phyloP scores from a whole-genome alignment of 2,888 invertebrate species.

The Microdon myrmicae region DNA sequence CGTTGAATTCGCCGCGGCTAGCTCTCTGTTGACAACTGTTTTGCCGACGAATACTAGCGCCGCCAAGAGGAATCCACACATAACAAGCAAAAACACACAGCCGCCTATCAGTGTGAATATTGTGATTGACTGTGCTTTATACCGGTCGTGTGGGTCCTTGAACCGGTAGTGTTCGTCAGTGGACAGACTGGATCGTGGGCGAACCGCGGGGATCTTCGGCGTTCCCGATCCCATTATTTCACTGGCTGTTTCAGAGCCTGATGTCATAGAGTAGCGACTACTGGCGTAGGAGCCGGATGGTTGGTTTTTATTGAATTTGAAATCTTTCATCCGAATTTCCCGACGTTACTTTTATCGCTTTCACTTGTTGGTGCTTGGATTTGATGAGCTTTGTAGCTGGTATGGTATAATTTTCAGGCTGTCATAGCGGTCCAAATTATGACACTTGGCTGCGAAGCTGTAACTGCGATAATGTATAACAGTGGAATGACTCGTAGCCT shows the following conservation, averaged over 20 bases:
- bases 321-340: slow-evolving; percentile 28
- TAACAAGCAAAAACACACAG: slow-evolving; percentile 63
- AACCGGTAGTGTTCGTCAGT: slow-evolving; percentile 64
- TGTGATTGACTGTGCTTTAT: slow-evolving; percentile 57
- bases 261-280: slow-evolving; percentile 35
- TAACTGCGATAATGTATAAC: too few species aligned
- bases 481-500: too few species aligned
- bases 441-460: too few species aligned
- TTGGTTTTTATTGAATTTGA: slow-evolving; percentile 44
- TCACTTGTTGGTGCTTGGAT: too few species aligned
- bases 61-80: slow-evolving; percentile 62
- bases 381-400: too few species aligned
- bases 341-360: too few species aligned
- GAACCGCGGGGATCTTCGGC: slow-evolving; percentile 58
- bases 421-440: too few species aligned
- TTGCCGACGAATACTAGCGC: slow-evolving; percentile 65
- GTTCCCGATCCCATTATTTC: slow-evolving; percentile 61
- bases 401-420: too few species aligned
- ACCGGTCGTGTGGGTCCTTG: slow-evolving; percentile 56
- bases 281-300: slow-evolving; percentile 26
- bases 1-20: slow-evolving; percentile 36
- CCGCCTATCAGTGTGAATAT: slow-evolving; percentile 63
- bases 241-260: slow-evolving; percentile 32
- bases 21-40: slow-evolving; percentile 24
- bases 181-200: slow-evolving; percentile 65